Evolutionary conservation across 2,888 invertebrate species (phyloP), one percentile per base, ranked within the genome.

Genomic region (Brachylomia viminalis): DNA sequence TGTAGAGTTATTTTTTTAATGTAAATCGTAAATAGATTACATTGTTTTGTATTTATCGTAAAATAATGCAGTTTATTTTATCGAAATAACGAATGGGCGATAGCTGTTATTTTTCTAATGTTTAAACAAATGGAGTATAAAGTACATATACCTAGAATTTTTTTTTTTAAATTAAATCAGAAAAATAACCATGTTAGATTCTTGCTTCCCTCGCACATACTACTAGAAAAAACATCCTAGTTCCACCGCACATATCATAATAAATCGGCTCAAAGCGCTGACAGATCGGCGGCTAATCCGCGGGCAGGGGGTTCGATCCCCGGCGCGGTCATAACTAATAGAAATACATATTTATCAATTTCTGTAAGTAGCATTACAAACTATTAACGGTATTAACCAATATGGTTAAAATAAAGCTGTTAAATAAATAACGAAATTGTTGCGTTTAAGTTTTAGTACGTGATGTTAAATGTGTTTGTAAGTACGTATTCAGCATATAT

Each of bases 241-340:
- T 89, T 80, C 83, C 64, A 87, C 88, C 84, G 73, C 82, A 80
- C 76, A 81, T 74, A 85, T 83, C 77, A 82, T 81, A 75, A 84
- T 86, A 86, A 88, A 86, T 85, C 85, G 81, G 77, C 79, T 84
- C 80, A 83, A 62, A 38, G 77, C 89, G 85, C 88, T 92, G 93
- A 92, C 91, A 91, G 91, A 92, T 93, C 82, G 85, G 62, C 84
- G 38, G 84, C 82, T 88, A 84, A 89, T 86, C 88, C 85, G 67
- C 72, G 70, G 74, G 75, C 80, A 75, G 80, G 64, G 67, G 78
- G 83, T 87, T 87, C 82, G 80, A 87, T 69, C 77, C 84, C 85
- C 64, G 66, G 30, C 58, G 71, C 75, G 68, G 72, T 82, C 78
- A 83, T 79, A 81, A 68, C 38, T 75, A 75, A 86, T 77, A 76